These are phyloP conservation scores for Bufo gargarizans DNA, from an alignment of 2,113 vertebrate genomes.

Conservation along the genomic window DNA sequence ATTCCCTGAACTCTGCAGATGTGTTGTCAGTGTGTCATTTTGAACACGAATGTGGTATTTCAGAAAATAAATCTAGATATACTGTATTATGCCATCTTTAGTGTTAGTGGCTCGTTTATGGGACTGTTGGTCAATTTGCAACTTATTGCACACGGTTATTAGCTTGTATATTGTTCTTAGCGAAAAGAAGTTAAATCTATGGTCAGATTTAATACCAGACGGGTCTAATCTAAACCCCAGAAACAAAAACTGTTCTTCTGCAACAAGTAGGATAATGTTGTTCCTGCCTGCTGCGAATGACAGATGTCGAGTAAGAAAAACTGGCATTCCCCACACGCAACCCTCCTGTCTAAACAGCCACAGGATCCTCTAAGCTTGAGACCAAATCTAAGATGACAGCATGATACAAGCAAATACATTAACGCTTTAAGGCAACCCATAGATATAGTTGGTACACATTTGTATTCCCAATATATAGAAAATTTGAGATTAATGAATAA, in stretches of 20 bases:
- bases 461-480: too few relatives aligned
- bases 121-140: not conserved
- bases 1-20: too few relatives aligned
- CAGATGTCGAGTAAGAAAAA: constrained; percentile 15
- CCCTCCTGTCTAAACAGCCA: constrained; percentile 1
- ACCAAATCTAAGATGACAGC: constrained; percentile 1
- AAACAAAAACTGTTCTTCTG: not conserved
- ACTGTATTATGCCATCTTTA: not conserved
- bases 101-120: not conserved
- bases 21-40: too few relatives aligned
- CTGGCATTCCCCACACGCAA: not conserved
- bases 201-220: not conserved
- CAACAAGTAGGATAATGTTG: not conserved
- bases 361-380: not conserved
- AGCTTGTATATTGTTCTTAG: not conserved
- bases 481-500: too few relatives aligned
- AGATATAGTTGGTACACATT: not conserved
- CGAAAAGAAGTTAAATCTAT: not conserved
- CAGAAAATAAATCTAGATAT: not conserved
- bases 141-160: not conserved
- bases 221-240: not conserved
- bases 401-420: not conserved
- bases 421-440: not conserved
- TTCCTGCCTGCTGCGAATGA: constrained; percentile 20
- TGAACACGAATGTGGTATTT: not conserved